A percentile compares a stretch with the other conserved stretches of the same genome.
Conservation (phyloP, 1,140 invertebrate genomes). For the Aporrectodea caliginosa region DNA sequence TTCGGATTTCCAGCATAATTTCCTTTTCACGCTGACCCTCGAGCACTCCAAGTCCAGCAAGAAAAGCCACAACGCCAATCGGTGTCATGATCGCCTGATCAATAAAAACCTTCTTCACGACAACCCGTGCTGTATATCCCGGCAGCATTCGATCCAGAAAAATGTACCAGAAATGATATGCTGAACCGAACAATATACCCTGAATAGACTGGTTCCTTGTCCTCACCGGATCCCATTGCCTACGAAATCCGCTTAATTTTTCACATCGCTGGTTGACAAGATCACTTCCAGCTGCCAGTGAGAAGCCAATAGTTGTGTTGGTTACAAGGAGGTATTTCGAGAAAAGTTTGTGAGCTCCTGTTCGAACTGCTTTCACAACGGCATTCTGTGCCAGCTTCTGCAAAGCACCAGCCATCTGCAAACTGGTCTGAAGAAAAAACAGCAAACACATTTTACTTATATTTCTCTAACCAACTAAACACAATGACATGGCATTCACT, state of each 20-base stretch:
- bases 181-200: conserved; percentile 72
- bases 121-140: conserved; percentile 66
- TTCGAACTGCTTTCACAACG: not conserved
- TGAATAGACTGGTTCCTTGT: conserved; percentile 69
- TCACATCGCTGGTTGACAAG: conserved; percentile 79
- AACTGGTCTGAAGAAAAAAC: too few relatives aligned
- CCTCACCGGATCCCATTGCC: conserved; percentile 65
- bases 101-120: conserved; percentile 77
- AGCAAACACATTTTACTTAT: too few relatives aligned
- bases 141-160: conserved; percentile 67
- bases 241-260: conserved; percentile 59
- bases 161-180: conserved; percentile 81
- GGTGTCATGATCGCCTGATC: conserved; percentile 87
- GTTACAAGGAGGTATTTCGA: conserved; percentile 68
- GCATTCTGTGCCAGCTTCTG: not conserved
- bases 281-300: conserved; percentile 74
- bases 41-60: conserved; percentile 70
- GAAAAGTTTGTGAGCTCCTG: conserved; percentile 27
- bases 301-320: conserved; percentile 76
- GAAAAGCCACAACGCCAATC: conserved; percentile 74
- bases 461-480: too few relatives aligned
- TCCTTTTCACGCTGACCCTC: conserved; percentile 60
- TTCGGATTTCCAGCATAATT: conserved; percentile 64
- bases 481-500: too few relatives aligned
- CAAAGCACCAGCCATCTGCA: not conserved